phyloP scores from a whole-genome alignment of 92 coral and sea anemone species.

The Bergia sp. region DNA sequence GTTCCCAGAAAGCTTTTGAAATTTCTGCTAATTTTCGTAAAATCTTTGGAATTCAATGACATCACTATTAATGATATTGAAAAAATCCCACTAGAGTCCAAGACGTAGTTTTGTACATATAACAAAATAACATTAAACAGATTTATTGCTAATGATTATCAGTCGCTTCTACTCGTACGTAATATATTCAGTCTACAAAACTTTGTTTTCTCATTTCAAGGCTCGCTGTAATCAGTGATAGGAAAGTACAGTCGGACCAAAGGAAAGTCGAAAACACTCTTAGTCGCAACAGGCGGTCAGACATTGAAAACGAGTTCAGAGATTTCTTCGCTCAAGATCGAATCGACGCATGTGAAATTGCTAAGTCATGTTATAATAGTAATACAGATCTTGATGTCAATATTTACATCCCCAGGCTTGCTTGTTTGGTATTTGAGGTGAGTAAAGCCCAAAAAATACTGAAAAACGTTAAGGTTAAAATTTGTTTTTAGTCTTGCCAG shows the following conservation, averaged over 20 bases:
- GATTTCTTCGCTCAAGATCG: background rate
- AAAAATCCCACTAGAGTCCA: too few relatives aligned
- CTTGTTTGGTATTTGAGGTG: conserved; percentile 11
- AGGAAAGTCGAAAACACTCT: conserved; percentile 12
- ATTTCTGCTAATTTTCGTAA: too few relatives aligned
- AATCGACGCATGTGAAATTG: background rate
- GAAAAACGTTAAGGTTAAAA: too few relatives aligned
- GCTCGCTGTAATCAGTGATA: background rate
- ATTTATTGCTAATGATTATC: too few relatives aligned
- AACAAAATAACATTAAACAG: too few relatives aligned
- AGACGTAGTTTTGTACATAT: too few relatives aligned
- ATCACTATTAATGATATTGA: too few relatives aligned
- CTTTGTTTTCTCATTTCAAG: background rate
- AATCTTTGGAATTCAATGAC: too few relatives aligned
- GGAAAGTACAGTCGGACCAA: background rate
- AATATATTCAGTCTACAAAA: too few relatives aligned
- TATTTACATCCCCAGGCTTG: background rate
- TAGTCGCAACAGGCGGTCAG: background rate
- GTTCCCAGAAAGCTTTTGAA: too few relatives aligned
- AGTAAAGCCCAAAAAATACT: background rate
- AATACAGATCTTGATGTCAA: background rate
- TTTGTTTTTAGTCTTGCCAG: too few relatives aligned
- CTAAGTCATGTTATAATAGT: background rate
- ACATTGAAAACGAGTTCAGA: background rate
- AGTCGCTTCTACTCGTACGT: too few relatives aligned